These are phyloP conservation scores for Scaptomyza polygonia DNA, from an alignment of 2,888 invertebrate genomes.

Conservation along the genomic window DNA sequence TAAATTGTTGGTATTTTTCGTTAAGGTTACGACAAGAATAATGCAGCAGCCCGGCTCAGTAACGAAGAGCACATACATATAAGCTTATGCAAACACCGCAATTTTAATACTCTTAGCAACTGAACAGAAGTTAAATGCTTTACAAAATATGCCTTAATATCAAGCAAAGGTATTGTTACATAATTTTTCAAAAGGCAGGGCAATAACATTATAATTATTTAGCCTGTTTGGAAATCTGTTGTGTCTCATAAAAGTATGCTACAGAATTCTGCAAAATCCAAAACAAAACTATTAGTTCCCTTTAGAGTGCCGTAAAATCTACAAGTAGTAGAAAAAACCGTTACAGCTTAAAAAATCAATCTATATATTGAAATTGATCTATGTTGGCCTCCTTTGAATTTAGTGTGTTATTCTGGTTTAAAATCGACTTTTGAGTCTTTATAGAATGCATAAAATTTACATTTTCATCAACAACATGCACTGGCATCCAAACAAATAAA, in stretches of 20 bases:
- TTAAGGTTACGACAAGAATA: slow-evolving; percentile 68
- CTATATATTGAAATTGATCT: slow-evolving; percentile 22
- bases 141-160: too few relatives aligned
- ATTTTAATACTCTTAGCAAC: slow-evolving; percentile 30
- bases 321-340: neutral
- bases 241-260: neutral
- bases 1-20: slow-evolving; percentile 79
- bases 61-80: slow-evolving; percentile 31
- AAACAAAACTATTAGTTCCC: neutral
- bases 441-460: slow-evolving; percentile 73
- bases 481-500: slow-evolving; percentile 53
- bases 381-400: slow-evolving; percentile 8
- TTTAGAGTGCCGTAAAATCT: neutral
- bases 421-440: slow-evolving; percentile 38
- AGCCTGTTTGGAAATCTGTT: too few relatives aligned
- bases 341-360: slow-evolving; percentile 1
- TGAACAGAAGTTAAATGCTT: neutral
- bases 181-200: too few relatives aligned
- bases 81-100: slow-evolving; percentile 15
- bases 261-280: neutral
- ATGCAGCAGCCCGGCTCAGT: slow-evolving; percentile 47
- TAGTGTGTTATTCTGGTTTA: slow-evolving; percentile 31
- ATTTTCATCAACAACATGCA: slow-evolving; percentile 72
- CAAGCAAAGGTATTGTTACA: too few relatives aligned
- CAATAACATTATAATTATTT: too few relatives aligned